These are phyloP conservation scores for Drosophila formosana DNA, from an alignment of 2,888 invertebrate species.

Conservation along the genomic window DNA sequence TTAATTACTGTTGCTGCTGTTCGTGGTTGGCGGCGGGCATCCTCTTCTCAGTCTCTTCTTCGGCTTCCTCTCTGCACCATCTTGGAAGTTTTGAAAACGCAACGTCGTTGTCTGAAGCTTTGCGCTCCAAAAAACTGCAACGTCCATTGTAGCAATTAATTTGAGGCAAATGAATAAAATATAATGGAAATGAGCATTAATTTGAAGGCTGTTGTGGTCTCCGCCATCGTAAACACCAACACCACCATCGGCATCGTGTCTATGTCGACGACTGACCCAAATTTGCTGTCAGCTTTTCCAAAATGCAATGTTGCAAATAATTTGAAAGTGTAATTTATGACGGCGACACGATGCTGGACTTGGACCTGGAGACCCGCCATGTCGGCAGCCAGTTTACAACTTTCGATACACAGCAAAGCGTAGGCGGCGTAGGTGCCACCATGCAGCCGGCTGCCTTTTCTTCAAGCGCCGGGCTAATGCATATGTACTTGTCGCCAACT, in stretches of 20 bases:
- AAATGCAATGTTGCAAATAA: constrained; percentile 63
- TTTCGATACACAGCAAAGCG: constrained; percentile 41
- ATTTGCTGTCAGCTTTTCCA: constrained; percentile 63
- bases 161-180: constrained; percentile 63
- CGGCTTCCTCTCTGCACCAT: constrained; percentile 16
- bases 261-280: constrained; percentile 51
- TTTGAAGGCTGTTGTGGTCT: constrained; percentile 56
- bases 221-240: constrained; percentile 7
- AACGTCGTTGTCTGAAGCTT: constrained; percentile 39
- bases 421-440: constrained; percentile 31
- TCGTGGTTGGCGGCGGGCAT: constrained; percentile 38
- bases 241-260: constrained; percentile 1
- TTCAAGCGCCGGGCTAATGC: constrained; percentile 6
- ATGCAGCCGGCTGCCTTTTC: constrained; percentile 24
- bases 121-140: constrained; percentile 61
- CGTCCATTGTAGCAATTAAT: constrained; percentile 65
- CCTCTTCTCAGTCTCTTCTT: constrained; percentile 28
- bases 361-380: constrained; percentile 42
- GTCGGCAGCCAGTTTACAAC: constrained; percentile 41
- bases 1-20: constrained; percentile 48
- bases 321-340: constrained; percentile 72
- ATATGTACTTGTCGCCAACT: not conserved
- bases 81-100: constrained; percentile 47
- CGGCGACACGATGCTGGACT: constrained; percentile 58
- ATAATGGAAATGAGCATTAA: constrained; percentile 59